phyloP scores from a whole-genome alignment of 2,888 invertebrate species.

The Sturmia bella region DNA sequence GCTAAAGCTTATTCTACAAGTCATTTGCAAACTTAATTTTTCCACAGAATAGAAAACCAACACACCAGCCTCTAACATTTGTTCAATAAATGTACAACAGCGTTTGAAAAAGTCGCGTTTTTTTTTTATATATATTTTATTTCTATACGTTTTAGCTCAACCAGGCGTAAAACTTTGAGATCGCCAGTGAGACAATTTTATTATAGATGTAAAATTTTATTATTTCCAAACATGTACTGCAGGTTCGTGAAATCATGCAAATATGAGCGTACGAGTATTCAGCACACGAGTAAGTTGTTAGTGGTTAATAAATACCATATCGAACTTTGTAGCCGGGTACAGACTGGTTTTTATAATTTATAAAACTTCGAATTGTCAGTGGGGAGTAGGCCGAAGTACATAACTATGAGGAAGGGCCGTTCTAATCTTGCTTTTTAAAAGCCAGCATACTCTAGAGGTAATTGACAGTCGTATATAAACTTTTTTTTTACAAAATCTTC shows the following conservation, averaged over 20 bases:
- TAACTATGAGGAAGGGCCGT: too few species aligned
- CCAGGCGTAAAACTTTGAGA: constrained; percentile 79
- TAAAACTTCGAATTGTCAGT: too few species aligned
- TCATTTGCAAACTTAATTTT: constrained; percentile 80
- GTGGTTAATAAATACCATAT: constrained; percentile 5
- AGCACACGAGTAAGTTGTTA: constrained; percentile 17
- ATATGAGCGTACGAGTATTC: constrained; percentile 10
- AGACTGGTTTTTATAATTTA: too few species aligned
- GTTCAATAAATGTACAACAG: constrained; percentile 33
- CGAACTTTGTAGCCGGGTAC: constrained; percentile 2
- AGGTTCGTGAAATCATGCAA: background rate
- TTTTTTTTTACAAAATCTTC: too few species aligned
- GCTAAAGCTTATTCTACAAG: constrained; percentile 76
- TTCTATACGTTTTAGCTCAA: constrained; percentile 73
- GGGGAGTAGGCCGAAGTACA: too few species aligned
- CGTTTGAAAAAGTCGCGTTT: constrained; percentile 56
- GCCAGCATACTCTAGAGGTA: too few species aligned
- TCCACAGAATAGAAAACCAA: constrained; percentile 59
- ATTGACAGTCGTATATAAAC: too few species aligned
- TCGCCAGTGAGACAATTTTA: constrained; percentile 73
- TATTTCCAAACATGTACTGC: constrained; percentile 49
- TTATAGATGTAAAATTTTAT: constrained; percentile 55
- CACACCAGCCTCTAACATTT: constrained; percentile 24
- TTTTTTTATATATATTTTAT: constrained; percentile 13
- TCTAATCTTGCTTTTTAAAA: too few species aligned